Base-by-base conservation (phyloP, 2,797 vertebrate species). In the Bryconaethiops microstoma region DNA sequence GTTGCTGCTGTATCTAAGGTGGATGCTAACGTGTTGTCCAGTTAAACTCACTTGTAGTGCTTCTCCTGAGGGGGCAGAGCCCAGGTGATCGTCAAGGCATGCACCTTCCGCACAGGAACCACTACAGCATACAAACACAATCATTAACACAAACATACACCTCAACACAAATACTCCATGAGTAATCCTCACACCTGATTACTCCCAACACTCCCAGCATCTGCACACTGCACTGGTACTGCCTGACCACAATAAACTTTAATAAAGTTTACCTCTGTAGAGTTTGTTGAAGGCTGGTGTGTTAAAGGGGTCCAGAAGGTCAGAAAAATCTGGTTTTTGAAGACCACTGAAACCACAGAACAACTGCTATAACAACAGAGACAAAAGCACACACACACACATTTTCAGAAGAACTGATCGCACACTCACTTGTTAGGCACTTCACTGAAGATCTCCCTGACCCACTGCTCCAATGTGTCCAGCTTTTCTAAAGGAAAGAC, bases 391-490 rank as follows among this genome's bases (percentile, higher is more conserved):
- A 29, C 29, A 29, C 29, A 29, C 29, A 29, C 29, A 29, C 3
- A 29, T 29, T 29, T 29, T 29, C 29, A 29, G 29, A 29, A 29
- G 29, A 29, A 29, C 29, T 29, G 29, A 29, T 29, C 29, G 4
- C 60, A 60, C 13, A 79, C 96, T 92, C 93, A 99, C 97, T 98
- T 99, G 93, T 97, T 97, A 86, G 97, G 97, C 82, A 99, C 93
- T 45, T 95, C 91, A 54, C 92, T 95, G 92, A 99, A 99, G 89
- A 98, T 97, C 82, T 98, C 96, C 72, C 91, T 95, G 79, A 97
- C 96, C 97, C 97, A 99, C 83, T 95, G 93, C 90, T 99, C 97
- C 92, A 99, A 90, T 0, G 95, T 98, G 92, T 97, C 96, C 92
- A 99, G 87, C 13, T 93, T 95, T 92, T 99, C 97, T 99, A 16